Percentiles rank a stretch among this genome's conserved stretches.
phyloP scores from a whole-genome alignment of 2,113 vertebrate species.

The Embiotoca jacksoni region DNA sequence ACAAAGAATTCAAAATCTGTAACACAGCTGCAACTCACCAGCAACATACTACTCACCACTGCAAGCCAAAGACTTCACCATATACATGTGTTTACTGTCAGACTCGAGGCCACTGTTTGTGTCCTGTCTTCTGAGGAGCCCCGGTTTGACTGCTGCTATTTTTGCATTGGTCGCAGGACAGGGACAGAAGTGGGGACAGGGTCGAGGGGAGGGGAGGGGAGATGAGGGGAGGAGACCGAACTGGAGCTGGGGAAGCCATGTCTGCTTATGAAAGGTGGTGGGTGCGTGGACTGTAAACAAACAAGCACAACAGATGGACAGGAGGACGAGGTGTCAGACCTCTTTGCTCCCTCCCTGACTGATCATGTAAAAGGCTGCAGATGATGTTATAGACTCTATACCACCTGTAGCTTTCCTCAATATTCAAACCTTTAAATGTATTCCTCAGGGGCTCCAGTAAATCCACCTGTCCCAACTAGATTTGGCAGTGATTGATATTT shows the following conservation, averaged over 20 bases:
- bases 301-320: constrained; percentile 39
- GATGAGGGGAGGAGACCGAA: constrained; percentile 47
- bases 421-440: neutral
- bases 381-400: neutral
- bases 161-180: constrained; percentile 59
- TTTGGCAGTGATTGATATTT: neutral
- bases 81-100: constrained; percentile 59
- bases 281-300: constrained; percentile 73
- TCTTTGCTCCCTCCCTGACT: neutral
- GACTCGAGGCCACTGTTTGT: constrained; percentile 52
- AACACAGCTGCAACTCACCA: neutral
- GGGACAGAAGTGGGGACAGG: constrained; percentile 48
- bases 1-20: constrained; percentile 1
- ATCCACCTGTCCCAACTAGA: neutral
- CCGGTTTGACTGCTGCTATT: constrained; percentile 69
- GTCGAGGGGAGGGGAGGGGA: neutral
- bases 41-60: constrained; percentile 67
- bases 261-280: constrained; percentile 21
- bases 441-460: too few species aligned
- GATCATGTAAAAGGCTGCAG: neutral
- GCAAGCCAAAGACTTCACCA: constrained; percentile 42
- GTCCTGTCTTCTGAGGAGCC: constrained; percentile 59
- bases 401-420: constrained; percentile 10
- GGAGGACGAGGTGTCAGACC: constrained; percentile 1
- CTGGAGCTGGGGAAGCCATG: constrained; percentile 69